These are phyloP conservation scores for Tetramorium alpestre DNA, from an alignment of 1,140 invertebrate species.

Conservation along the genomic window DNA sequence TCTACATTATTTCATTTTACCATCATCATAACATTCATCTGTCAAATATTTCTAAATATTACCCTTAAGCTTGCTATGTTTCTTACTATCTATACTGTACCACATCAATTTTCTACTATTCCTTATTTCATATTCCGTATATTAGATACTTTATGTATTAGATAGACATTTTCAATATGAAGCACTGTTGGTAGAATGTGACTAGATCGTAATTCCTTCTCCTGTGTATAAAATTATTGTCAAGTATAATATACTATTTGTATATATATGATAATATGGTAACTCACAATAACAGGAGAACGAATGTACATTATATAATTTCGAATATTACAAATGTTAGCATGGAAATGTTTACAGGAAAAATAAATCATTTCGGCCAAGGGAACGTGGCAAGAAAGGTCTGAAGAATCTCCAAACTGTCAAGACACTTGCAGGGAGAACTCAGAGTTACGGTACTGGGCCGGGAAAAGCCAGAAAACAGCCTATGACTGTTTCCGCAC, in stretches of 20 bases:
- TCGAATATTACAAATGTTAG: conserved; percentile 23
- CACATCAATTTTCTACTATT: conserved; percentile 57
- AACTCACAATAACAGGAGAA: conserved; percentile 61
- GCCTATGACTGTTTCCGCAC: conserved; percentile 96
- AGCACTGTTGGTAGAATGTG: neutral
- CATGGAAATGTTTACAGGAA: conserved; percentile 88
- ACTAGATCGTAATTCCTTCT: conserved; percentile 58
- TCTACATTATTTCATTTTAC: neutral
- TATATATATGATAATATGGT: neutral
- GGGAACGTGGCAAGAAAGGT: conserved; percentile 92
- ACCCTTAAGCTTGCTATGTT: conserved; percentile 28
- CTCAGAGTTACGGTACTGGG: conserved; percentile 86
- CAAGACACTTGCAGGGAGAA: conserved; percentile 93
- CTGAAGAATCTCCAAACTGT: conserved; percentile 96
- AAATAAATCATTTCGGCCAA: conserved; percentile 94
- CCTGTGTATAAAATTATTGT: conserved; percentile 40
- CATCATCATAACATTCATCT: neutral
- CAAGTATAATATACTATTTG: neutral
- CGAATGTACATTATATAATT: neutral
- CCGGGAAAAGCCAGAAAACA: conserved; percentile 93
- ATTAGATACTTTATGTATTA: conserved; percentile 61
- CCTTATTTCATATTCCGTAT: conserved; percentile 63
- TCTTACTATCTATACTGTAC: conserved; percentile 10
- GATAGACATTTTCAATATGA: conserved; percentile 25
- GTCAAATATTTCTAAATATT: neutral